Base-by-base conservation (phyloP, 2,113 vertebrate genomes). In the Etheostoma spectabile region DNA sequence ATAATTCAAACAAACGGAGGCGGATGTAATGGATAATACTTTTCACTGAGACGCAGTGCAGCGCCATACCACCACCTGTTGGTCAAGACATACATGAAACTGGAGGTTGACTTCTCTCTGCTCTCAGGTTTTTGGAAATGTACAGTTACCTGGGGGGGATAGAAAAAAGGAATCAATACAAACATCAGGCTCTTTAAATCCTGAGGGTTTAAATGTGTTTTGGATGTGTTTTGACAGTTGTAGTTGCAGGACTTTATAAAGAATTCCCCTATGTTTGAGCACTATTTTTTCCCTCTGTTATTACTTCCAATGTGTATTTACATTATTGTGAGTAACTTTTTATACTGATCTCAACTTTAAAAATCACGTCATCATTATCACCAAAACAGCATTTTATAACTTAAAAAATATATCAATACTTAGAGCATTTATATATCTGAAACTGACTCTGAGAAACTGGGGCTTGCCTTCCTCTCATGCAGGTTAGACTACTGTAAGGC, bases 1-100 rank as follows among this genome's bases (percentile, higher is more conserved):
- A 51, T 69, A 56, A 69, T 64, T 87, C 80, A 77, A 48, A 70
- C 67, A 67, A 76, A 72, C 48, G 5, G 8, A 81, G 68, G 70
- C 45, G 18, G 77, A 80, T 71, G 19, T 62, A 55, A 51, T 63
- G 24, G 46, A 85, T 63, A 42, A 48, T 16, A 0, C 62, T 7
- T 33, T 15, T 66, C 15, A 35, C 12, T 8, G 72, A 45, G 74
- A 30, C 48, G 13, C 38, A 46, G 48, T 19, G 22, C 42, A 24
- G 67, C 46, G 57, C 49, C 72, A 67, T 42, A 88, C 86, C 90
- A 53, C 92, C 93, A 84, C 89, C 91, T 92, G 74, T 86, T 92
- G 92, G 92, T 79, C 59, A 11, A 4, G 8, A 61, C 21, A 1
- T 13, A 19, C 42, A 57, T 1, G 48, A 71, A 64, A 33, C 21